Percentiles rank a stretch among this genome's conserved stretches.
Conservation (phyloP, 2,888 invertebrate genomes). For the Beris morrisii region DNA sequence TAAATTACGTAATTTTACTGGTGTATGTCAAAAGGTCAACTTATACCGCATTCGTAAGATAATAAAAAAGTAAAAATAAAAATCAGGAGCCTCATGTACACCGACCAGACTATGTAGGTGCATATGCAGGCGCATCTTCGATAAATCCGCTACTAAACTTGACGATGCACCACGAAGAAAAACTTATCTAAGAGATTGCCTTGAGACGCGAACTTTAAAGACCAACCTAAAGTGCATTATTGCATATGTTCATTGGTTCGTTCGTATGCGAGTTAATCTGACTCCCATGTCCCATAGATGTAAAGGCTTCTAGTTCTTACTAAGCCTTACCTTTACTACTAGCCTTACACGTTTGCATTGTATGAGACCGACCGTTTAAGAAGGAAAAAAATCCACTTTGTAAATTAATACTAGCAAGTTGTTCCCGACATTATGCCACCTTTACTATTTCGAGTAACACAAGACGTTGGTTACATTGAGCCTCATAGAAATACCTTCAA, state of each 20-base stretch:
- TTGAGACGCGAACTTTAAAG: slow-evolving; percentile 37
- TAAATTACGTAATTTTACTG: slow-evolving; percentile 18
- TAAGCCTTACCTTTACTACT: too few species aligned
- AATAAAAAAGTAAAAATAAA: slow-evolving; percentile 11
- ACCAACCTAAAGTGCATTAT: slow-evolving; percentile 31
- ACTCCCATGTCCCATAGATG: slow-evolving; percentile 10
- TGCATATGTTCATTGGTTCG: slow-evolving; percentile 11
- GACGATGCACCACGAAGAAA: slow-evolving; percentile 2
- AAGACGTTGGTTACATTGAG: too few species aligned
- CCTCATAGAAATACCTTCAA: too few species aligned
- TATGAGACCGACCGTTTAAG: too few species aligned
- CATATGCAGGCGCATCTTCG: slow-evolving; percentile 13
- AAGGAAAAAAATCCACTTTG: not conserved
- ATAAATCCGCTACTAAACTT: not conserved
- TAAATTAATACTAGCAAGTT: slow-evolving; percentile 12
- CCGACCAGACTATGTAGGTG: not conserved
- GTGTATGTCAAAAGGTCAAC: slow-evolving; percentile 29
- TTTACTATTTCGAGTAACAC: too few species aligned
- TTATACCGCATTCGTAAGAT: slow-evolving; percentile 2
- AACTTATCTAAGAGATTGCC: slow-evolving; percentile 33
- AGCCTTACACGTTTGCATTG: too few species aligned
- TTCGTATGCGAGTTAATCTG: slow-evolving; percentile 11
- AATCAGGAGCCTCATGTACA: slow-evolving; percentile 22
- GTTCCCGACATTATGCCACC: not conserved
- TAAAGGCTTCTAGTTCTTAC: too few species aligned